A percentile compares a stretch with the other conserved stretches of the same genome.
Conservation (phyloP, 2,113 vertebrate species). For the Tetraodon nigroviridis region DNA sequence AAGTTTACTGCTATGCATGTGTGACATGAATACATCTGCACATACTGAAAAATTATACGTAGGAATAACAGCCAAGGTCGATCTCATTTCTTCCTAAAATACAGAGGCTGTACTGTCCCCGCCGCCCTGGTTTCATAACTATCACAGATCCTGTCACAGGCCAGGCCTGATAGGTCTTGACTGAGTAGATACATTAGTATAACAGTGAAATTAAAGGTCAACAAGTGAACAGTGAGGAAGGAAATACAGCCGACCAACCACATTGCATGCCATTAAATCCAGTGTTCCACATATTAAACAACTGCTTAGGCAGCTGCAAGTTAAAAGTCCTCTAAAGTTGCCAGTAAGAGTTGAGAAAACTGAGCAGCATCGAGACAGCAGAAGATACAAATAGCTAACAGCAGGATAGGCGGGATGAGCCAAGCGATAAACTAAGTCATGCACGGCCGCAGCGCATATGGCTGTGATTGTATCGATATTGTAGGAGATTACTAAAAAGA, state of each 20-base stretch:
- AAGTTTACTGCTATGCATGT: constrained; percentile 56
- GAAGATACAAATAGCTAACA: constrained; percentile 40
- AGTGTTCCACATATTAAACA: constrained; percentile 46
- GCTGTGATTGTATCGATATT: constrained; percentile 50
- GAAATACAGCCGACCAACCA: constrained; percentile 30
- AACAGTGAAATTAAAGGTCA: neutral
- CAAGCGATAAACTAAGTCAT: constrained; percentile 50
- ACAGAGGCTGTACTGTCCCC: constrained; percentile 3
- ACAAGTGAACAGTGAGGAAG: constrained; percentile 27
- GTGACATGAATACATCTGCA: constrained; percentile 26
- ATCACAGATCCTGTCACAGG: constrained; percentile 37
- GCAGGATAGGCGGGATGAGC: constrained; percentile 35
- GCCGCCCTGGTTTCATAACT: constrained; percentile 12
- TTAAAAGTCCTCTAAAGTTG: constrained; percentile 26
- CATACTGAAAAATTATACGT: constrained; percentile 1
- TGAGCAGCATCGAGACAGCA: constrained; percentile 32
- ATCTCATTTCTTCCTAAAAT: constrained; percentile 29
- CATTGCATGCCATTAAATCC: constrained; percentile 48
- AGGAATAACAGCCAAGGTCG: constrained; percentile 46
- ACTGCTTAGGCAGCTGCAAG: constrained; percentile 21
- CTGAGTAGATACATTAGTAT: constrained; percentile 39
- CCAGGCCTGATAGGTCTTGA: constrained; percentile 36
- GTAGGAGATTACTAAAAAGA: constrained; percentile 23
- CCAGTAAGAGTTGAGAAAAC: constrained; percentile 44
- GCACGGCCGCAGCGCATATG: constrained; percentile 47